Percentiles rank a stretch among this genome's conserved stretches.
These are phyloP conservation scores for Halichondria panicea DNA, from an alignment of 37 sponge, comb jelly and placozoan genomes.

Conservation along the genomic window DNA sequence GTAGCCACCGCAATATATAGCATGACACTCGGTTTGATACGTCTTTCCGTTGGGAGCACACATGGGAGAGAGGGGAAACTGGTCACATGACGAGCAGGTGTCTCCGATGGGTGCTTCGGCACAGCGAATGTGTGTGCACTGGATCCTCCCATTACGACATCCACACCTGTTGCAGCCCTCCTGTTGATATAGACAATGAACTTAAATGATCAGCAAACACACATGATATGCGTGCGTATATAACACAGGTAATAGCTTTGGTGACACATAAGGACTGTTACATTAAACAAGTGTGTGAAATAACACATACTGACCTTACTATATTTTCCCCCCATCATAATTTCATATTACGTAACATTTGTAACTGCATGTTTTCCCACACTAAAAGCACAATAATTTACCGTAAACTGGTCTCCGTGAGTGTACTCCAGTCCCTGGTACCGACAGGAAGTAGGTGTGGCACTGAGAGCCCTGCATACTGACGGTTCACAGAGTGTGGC, in stretches of 20 bases:
- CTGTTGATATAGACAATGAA: not conserved
- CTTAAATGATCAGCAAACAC: not conserved
- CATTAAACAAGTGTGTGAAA: not conserved
- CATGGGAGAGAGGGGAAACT: not conserved
- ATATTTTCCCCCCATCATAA: too few relatives aligned
- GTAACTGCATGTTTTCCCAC: too few relatives aligned
- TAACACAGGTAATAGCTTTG: not conserved
- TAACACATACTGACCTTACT: not conserved
- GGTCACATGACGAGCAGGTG: slow-evolving; percentile 6
- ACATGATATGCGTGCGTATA: not conserved
- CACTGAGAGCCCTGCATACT: not conserved
- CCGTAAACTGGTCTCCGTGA: slow-evolving; percentile 8
- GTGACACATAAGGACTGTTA: not conserved
- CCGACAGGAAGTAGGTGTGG: not conserved
- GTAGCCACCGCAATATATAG: slow-evolving; percentile 31
- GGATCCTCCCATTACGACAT: slow-evolving; percentile 34
- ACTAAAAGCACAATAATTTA: too few relatives aligned
- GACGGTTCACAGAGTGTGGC: slow-evolving; percentile 5
- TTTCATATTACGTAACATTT: too few relatives aligned
- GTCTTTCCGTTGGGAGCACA: slow-evolving; percentile 50
- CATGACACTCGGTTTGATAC: slow-evolving; percentile 34
- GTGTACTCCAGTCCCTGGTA: not conserved
- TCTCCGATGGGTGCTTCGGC: not conserved
- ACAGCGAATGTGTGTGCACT: slow-evolving; percentile 22
- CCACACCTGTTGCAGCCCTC: slow-evolving; percentile 41